Base-by-base conservation (phyloP, 2,113 vertebrate species). In the Osmerus eperlanus region DNA sequence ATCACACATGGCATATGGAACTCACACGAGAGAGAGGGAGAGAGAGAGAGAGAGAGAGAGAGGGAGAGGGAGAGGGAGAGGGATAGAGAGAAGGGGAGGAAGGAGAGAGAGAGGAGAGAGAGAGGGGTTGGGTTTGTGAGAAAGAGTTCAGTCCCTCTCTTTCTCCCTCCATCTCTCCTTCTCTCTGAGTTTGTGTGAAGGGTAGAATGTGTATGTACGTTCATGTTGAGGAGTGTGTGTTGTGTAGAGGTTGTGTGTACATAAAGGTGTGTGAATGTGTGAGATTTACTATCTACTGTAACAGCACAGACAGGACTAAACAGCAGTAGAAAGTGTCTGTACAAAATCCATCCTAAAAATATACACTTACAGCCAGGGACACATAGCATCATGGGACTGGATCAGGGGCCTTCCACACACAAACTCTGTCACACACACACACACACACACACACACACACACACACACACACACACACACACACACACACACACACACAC, bases 341-440 rank as follows among this genome's bases (percentile, higher is more conserved):
- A 91, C 91, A 92, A 92, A 92, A 92, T 85, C 81, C 81, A 84
- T 81, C 78, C 36, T 73, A 87, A 88, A 90, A 90, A 92, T 80
- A 81, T 77, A 78, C 81, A 85, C 84, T 87, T 75, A 79, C 74
- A 79, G 82, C 84, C 72, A 69, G 84, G 81, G 83, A 84, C 82
- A 32, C 70, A 62, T 78, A 72, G 74, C 82, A 83, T 66, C 71
- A 82, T 36, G 32, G 32, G 32, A 36, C 32, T 36, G 32, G 32
- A 36, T 3, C 32, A 36, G 32, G 32, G 2, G 32, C 32, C 32
- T 32, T 32, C 80, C 28, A 71, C 71, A 47, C 74, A 69, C 15
- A 29, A 62, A 74, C n/a, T n/a, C n/a, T n/a, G n/a, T n/a, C 66
- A 60, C 68, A 18, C 78, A 70, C 67, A 54, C 41, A 72, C 75